phyloP scores from a whole-genome alignment of 1,140 invertebrate species.

The Plectrocnemia conspersa region DNA sequence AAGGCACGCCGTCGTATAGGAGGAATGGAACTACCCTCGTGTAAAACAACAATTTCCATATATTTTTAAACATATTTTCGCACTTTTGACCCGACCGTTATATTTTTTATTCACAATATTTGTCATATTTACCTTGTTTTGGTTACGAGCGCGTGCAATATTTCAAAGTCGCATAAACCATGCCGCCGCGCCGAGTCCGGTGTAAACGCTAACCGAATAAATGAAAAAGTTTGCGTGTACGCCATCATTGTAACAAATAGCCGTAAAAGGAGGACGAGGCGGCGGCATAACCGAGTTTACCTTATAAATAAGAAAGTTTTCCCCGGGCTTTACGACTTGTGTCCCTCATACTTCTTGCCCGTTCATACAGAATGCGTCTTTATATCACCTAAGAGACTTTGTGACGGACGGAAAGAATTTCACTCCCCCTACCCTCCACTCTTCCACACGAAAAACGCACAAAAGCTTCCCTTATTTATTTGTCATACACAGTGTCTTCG shows the following conservation, averaged over 20 bases:
- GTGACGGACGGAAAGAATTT: constrained; percentile 5
- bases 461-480: constrained; percentile 29
- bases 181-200: no score
- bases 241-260: constrained; percentile 25
- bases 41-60: no score
- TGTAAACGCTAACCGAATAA: constrained; percentile 7
- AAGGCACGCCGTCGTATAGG: no score
- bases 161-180: constrained; percentile 5
- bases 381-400: constrained; percentile 29
- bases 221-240: constrained; percentile 28
- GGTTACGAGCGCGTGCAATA: no score
- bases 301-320: constrained; percentile 35
- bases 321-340: constrained; percentile 26
- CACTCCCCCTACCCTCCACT: not conserved
- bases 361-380: constrained; percentile 21
- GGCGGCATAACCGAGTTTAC: constrained; percentile 30
- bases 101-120: no score
- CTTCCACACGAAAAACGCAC: not conserved
- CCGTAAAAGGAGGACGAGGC: constrained; percentile 20
- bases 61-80: no score
- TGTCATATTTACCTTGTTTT: no score
- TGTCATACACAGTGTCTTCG: constrained; percentile 17
- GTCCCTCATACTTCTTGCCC: not conserved
- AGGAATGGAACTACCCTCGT: no score
- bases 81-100: no score